Evolutionary conservation across 37 sponge, comb jelly and placozoan species (phyloP).

Genomic region (Bolinopsis microptera): DNA sequence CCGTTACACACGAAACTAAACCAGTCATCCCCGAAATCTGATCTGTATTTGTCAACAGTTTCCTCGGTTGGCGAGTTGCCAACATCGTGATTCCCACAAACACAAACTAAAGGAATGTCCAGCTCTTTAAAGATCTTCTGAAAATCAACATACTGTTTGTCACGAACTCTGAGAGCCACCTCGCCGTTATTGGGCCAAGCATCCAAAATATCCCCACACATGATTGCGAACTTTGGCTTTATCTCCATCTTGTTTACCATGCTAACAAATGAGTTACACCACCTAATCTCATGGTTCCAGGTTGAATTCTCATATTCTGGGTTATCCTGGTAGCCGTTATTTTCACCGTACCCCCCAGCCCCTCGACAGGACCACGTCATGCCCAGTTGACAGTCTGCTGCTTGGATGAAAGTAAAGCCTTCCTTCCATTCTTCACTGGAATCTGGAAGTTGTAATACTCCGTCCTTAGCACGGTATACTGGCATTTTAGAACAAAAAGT

Average conservation of each 20-base stretch:
- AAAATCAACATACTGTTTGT: constrained; percentile 39
- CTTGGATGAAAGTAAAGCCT: constrained; percentile 48
- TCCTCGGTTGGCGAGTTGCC: constrained; percentile 42
- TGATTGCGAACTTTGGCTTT: constrained; percentile 25
- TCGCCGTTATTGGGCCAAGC: constrained; percentile 34
- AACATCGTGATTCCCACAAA: constrained; percentile 66
- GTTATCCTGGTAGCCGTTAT: background rate
- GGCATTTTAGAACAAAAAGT: background rate
- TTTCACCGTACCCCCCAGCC: background rate
- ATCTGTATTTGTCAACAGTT: constrained; percentile 1
- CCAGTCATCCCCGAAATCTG: constrained; percentile 67
- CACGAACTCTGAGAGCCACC: background rate
- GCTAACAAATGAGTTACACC: constrained; percentile 15
- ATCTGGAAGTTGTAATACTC: background rate
- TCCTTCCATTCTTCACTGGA: background rate
- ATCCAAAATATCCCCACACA: constrained; percentile 66
- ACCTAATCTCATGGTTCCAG: constrained; percentile 45
- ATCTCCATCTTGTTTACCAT: constrained; percentile 60
- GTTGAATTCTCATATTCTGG: constrained; percentile 25
- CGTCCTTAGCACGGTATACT: background rate
- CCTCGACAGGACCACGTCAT: constrained; percentile 22
- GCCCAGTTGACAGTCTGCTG: constrained; percentile 59
- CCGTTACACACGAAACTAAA: constrained; percentile 45
- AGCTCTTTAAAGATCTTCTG: background rate
- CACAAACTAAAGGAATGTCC: constrained; percentile 38